These are phyloP conservation scores for Holothuria glaberrima DNA, from an alignment of 35 echinoderm and acorn worm species.

Conservation along the genomic window DNA sequence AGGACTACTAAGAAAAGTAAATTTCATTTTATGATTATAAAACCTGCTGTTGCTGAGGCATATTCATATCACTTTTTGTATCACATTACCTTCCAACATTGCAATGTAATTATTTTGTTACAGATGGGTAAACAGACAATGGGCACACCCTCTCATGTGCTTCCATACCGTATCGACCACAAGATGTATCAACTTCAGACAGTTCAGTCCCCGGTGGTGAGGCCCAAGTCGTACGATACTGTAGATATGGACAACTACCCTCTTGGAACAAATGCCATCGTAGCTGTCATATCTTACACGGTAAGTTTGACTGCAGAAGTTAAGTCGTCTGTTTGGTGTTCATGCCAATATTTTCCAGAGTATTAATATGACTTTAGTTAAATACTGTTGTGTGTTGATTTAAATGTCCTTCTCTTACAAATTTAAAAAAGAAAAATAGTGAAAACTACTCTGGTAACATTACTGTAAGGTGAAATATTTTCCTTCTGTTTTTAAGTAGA, in stretches of 20 bases:
- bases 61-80: background rate
- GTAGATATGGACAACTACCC: constrained; percentile 86
- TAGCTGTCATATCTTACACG: constrained; percentile 97
- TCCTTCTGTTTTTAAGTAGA: no score
- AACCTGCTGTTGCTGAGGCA: no score
- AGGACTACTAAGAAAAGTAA: no score
- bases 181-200: constrained; percentile 97
- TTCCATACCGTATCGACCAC: constrained; percentile 76
- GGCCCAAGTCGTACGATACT: constrained; percentile 69
- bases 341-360: no score
- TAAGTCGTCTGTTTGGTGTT: no score
- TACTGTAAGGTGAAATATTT: no score
- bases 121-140: constrained; percentile 99
- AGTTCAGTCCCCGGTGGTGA: constrained; percentile 82
- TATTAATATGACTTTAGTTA: no score
- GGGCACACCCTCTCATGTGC: constrained; percentile 80
- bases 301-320: constrained; percentile 59
- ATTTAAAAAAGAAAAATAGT: no score
- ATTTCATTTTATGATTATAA: no score
- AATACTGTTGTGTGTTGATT: no score
- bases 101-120: background rate
- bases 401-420: no score
- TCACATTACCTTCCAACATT: background rate
- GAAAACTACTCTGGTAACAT: no score
- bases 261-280: constrained; percentile 95